Base-by-base conservation (phyloP, 2,888 invertebrate species). In the Acheta domesticus region DNA sequence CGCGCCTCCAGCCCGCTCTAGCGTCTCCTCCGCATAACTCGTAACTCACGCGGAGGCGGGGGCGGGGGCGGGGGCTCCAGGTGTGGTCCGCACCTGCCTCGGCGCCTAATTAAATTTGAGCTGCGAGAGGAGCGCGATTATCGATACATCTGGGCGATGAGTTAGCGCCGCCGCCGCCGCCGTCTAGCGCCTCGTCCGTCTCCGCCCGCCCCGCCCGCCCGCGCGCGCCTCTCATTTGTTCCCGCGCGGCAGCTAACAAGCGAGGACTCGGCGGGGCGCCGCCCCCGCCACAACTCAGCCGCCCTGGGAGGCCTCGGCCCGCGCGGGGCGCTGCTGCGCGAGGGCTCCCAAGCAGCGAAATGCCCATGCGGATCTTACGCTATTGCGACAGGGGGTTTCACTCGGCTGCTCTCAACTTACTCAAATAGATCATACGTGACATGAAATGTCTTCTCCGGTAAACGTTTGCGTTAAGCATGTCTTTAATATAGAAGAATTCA, bases 51-150 rank as follows among this genome's bases (percentile, higher is more conserved):
- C 62, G 62, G 14, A 8, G 62, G 16, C 16, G 62, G 62, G 8
- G 14, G 62, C 14, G 4, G 62, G 3, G 16, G 62, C 16, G 62
- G 62, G 3, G 62, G n/a, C 62, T 62, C 62, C 62, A 62, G 62
- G 62, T 62, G 62, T 62, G 62, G 62, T 62, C 62, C 62, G 16
- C 16, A 14, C 14, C 62, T n/a, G 14, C 16, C 62, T 62, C 62
- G 62, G n/a, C 62, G 62, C 14, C 62, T 62, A 62, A 62, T 62
- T 62, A 62, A 62, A 62, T 62, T 62, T 62, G 62, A 62, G 62
- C 62, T 62, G 62, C 62, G 62, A 62, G 62, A 62, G 62, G 62
- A n/a, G 62, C 62, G 62, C 62, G 62, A 62, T 62, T 62, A 62
- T 62, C 62, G 62, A 62, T 62, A 62, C 62, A 62, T 62, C 62